Evolutionary conservation across 2,113 vertebrate species (phyloP).

Genomic region (Rhegmatorhina hoffmannsi): DNA sequence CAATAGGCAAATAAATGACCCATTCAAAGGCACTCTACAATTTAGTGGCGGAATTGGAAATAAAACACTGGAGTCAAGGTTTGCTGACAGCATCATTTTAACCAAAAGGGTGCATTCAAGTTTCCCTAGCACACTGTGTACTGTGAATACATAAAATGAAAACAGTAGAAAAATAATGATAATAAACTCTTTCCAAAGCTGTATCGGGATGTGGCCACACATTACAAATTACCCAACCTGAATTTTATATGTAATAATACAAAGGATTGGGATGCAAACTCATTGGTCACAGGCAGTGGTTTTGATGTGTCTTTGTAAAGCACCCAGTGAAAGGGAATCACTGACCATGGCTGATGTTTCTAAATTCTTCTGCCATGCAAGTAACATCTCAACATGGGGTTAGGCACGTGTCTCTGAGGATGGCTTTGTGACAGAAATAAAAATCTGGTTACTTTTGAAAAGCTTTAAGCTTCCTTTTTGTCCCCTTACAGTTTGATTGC

Average conservation of each 20-base stretch:
- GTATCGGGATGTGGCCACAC: not conserved
- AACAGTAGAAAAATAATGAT: not conserved
- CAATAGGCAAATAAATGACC: conserved; percentile 15
- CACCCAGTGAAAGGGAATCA: not conserved
- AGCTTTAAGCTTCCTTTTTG: not conserved
- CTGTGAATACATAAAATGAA: not conserved
- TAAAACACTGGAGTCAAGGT: not conserved
- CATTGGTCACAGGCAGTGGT: not conserved
- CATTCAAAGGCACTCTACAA: not conserved
- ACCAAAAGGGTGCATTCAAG: not conserved
- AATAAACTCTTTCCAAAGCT: not conserved
- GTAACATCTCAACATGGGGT: not conserved
- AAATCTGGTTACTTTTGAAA: not conserved
- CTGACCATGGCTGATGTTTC: not conserved
- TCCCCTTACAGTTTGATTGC: not conserved
- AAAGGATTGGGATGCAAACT: not conserved
- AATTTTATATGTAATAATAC: not conserved
- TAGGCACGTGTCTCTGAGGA: not conserved
- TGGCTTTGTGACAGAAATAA: not conserved
- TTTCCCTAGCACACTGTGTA: not conserved
- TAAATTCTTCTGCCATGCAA: not conserved
- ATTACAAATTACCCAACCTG: not conserved
- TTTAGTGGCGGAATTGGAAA: not conserved
- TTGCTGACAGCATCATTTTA: not conserved
- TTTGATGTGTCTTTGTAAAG: not conserved